Base-by-base conservation (phyloP, 2,797 vertebrate genomes). In the Manis pentadactyla region DNA sequence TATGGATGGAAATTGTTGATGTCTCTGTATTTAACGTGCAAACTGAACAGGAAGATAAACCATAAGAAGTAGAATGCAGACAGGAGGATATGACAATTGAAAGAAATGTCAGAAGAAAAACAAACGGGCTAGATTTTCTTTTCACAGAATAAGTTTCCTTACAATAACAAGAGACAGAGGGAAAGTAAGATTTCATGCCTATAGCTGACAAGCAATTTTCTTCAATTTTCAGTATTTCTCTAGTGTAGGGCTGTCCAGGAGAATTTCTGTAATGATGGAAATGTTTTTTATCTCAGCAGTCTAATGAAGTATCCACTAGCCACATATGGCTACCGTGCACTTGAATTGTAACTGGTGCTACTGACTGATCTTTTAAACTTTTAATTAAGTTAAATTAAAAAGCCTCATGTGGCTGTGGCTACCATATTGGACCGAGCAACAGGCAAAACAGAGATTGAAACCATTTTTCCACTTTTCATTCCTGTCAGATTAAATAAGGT, bases 191-290 rank as follows among this genome's bases (percentile, higher is more conserved):
- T 39, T 87, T 95, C n/a, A 21, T 85, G 51, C 37, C 37, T 68
- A 46, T 2, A 78, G 57, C 81, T 68, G 81, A 96, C 81, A 95
- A 85, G 59, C 34, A 66, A 85, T 97, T 95, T 93, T 89, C 74
- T 61, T 89, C 68, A 90, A 6, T 92, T 91, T 92, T 29, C 9
- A 1, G 17, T 49, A 46, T 88, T 71, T 97, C 39, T 95, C 83
- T 68, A 94, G 55, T 63, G 3, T 8, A 84, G 19, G 21, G n/a
- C 17, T 64, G 25, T 69, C 46, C 46, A 57, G 19, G 29, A 94
- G 63, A 66, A 93, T 91, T 74, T 59, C 66, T 88, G 4, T 49
- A 57, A 85, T 63, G 84, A 77, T 2, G 29, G 14, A 31, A 89
- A 59, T 4, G 25, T 73, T 79, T 83, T 84, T 63, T 27, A 19